These are phyloP conservation scores for Helicoverpa zea DNA, from an alignment of 1,140 invertebrate species.

Conservation along the genomic window DNA sequence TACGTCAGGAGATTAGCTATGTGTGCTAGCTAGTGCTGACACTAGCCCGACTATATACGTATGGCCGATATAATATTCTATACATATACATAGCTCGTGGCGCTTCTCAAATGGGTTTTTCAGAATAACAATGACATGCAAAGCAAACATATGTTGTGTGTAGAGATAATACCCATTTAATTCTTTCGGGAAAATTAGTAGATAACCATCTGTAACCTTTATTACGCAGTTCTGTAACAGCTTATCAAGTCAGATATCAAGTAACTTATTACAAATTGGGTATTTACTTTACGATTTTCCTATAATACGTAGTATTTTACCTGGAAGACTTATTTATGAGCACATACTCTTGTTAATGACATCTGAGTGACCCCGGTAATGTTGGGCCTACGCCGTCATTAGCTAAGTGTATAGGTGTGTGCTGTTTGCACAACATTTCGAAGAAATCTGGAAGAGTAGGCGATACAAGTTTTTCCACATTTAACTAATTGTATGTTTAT, in stretches of 20 bases:
- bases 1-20: too few species aligned
- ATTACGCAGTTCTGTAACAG: neutral
- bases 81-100: too few species aligned
- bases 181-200: neutral
- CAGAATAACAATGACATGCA: neutral
- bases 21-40: too few species aligned
- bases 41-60: too few species aligned
- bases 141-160: neutral
- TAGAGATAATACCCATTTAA: neutral
- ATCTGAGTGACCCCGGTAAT: too few species aligned
- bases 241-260: neutral
- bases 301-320: too few species aligned
- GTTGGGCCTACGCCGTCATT: neutral
- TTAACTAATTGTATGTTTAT: too few species aligned
- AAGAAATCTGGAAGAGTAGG: neutral
- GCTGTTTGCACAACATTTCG: neutral
- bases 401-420: constrained; percentile 11
- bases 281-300: too few species aligned
- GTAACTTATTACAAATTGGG: too few species aligned
- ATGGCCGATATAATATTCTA: too few species aligned
- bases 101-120: neutral
- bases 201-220: neutral
- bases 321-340: too few species aligned
- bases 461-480: neutral
- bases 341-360: too few species aligned